Conservation (phyloP, 2,113 vertebrate species). For the Andinoacara biseriatus region DNA sequence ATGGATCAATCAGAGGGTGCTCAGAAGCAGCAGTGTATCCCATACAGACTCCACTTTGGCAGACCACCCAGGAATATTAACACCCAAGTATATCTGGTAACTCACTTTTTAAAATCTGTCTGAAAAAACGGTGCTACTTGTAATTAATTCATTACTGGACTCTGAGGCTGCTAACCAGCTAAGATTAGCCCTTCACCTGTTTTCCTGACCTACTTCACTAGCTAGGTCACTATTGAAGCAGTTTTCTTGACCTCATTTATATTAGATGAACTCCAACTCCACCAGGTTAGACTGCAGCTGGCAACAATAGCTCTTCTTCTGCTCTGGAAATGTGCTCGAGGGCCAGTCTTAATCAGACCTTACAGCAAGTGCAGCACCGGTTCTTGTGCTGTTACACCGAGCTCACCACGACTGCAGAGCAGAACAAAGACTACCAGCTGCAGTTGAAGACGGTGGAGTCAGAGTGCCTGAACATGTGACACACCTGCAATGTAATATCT, state of each 20-base stretch:
- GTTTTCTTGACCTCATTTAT: constrained; percentile 4
- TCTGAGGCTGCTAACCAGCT: not conserved
- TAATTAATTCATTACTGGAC: not conserved
- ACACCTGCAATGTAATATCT: not conserved
- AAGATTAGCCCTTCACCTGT: not conserved
- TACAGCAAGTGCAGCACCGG: not conserved
- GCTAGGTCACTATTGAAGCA: not conserved
- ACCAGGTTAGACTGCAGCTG: not conserved
- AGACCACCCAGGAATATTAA: not conserved
- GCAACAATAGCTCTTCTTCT: not conserved
- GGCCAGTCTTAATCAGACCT: not conserved
- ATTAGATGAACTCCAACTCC: not conserved
- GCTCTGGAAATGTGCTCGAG: not conserved
- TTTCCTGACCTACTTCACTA: not conserved
- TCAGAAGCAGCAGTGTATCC: not conserved
- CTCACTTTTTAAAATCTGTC: not conserved
- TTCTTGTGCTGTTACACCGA: not conserved
- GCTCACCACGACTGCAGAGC: not conserved
- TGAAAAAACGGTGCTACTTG: not conserved
- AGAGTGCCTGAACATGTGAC: not conserved
- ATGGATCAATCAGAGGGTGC: not conserved
- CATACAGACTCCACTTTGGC: not conserved
- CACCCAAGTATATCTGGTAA: not conserved
- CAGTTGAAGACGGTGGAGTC: not conserved
- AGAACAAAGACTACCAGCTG: not conserved